Percentiles rank a stretch among this genome's conserved stretches.
Conservation (phyloP, 2,888 invertebrate species). For the Neoscelio sp. region DNA sequence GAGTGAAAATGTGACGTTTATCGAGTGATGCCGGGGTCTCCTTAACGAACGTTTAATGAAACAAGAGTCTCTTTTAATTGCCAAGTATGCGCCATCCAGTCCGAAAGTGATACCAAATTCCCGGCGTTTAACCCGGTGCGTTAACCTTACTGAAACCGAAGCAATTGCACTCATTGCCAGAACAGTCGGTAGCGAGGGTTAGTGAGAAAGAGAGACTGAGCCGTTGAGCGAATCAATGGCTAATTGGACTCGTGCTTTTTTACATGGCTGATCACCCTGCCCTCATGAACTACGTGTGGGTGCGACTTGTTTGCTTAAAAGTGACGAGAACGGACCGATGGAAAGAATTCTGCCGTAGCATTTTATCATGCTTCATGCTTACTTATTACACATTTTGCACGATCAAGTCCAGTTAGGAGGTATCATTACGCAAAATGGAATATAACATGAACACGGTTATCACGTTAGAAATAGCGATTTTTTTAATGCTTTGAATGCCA, state of each 20-base stretch:
- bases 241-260: slow-evolving; percentile 67
- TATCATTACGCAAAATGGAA: slow-evolving; percentile 19
- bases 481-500: no score
- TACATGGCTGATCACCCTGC: slow-evolving; percentile 63
- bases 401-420: slow-evolving; percentile 26
- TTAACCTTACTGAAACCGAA: slow-evolving; percentile 81
- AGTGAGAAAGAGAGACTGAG: slow-evolving; percentile 54
- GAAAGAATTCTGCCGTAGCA: slow-evolving; percentile 24
- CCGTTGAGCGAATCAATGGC: slow-evolving; percentile 63
- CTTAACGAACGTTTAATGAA: slow-evolving; percentile 59
- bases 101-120: slow-evolving; percentile 80
- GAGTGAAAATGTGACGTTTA: slow-evolving; percentile 32
- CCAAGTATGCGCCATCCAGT: slow-evolving; percentile 53
- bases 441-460: slow-evolving; percentile 15
- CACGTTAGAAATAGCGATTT: no score
- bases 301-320: slow-evolving; percentile 63
- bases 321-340: slow-evolving; percentile 38
- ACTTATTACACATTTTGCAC: slow-evolving; percentile 47
- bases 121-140: slow-evolving; percentile 80
- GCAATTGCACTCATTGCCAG: slow-evolving; percentile 81
- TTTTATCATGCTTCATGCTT: slow-evolving; percentile 50
- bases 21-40: slow-evolving; percentile 28
- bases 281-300: slow-evolving; percentile 60
- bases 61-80: slow-evolving; percentile 59
- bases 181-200: slow-evolving; percentile 55